phyloP scores from a whole-genome alignment of 1,140 invertebrate species.

The Meteorus sp. region DNA sequence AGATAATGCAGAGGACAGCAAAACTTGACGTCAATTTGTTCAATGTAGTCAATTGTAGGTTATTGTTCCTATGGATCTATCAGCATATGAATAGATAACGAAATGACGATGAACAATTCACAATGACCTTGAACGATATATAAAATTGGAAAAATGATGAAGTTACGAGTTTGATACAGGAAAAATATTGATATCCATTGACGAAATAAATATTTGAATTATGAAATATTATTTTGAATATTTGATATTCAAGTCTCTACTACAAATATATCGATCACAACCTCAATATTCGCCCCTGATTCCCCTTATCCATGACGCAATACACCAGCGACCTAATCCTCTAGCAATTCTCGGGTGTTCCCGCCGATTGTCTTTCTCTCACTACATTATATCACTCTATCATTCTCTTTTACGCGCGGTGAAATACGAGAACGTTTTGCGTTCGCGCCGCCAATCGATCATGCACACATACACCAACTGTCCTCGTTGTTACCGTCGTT shows the following conservation, averaged over 20 bases:
- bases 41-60: too few species aligned
- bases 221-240: too few species aligned
- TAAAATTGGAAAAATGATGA: too few species aligned
- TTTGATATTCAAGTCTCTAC: slow-evolving; percentile 1
- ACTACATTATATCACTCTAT: neutral
- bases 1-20: too few species aligned
- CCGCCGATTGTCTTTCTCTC: neutral
- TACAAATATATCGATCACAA: slow-evolving; percentile 8
- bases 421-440: neutral
- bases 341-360: slow-evolving; percentile 6
- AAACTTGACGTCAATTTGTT: too few species aligned
- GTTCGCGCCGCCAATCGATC: slow-evolving; percentile 4
- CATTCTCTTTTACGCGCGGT: neutral
- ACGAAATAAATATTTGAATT: too few species aligned
- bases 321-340: slow-evolving; percentile 8
- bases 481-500: neutral
- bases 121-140: too few species aligned
- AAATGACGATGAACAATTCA: too few species aligned
- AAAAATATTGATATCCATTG: too few species aligned
- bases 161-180: too few species aligned
- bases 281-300: neutral
- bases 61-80: too few species aligned
- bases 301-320: neutral
- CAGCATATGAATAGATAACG: too few species aligned
- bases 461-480: neutral